Evolutionary conservation across 2,113 vertebrate species (phyloP).

Genomic region (Pseudonaja textilis): DNA sequence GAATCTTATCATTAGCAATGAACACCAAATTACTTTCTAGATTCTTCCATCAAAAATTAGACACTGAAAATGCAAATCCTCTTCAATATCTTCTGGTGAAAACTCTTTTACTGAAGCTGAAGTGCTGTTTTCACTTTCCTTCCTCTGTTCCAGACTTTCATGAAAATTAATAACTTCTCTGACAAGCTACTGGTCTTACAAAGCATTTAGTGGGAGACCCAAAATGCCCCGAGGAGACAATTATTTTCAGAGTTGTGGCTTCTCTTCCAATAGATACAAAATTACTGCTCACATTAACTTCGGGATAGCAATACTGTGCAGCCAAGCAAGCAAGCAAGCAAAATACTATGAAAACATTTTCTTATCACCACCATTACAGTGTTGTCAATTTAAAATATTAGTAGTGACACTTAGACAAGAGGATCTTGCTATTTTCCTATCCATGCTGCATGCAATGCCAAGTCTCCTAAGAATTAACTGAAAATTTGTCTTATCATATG

Average conservation of each 20-base stretch:
- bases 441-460: not conserved
- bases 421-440: not conserved
- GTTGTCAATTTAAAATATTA: constrained; percentile 5
- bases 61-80: constrained; percentile 16
- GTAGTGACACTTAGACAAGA: constrained; percentile 11
- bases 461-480: not conserved
- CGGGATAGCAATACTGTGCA: not conserved
- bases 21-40: constrained; percentile 39
- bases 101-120: constrained; percentile 6
- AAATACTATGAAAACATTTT: not conserved
- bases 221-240: not conserved
- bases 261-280: not conserved
- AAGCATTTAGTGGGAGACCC: constrained; percentile 12
- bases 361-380: not conserved
- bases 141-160: not conserved
- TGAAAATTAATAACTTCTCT: constrained; percentile 4
- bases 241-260: constrained; percentile 12
- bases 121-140: not conserved
- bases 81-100: constrained; percentile 6
- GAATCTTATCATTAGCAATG: constrained; percentile 11
- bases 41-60: constrained; percentile 37
- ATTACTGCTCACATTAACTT: not conserved
- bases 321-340: not conserved
- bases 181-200: not conserved
- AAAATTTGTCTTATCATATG: not conserved